Conservation (phyloP, 2,888 invertebrate genomes). For the Drosophila fungiperda region DNA sequence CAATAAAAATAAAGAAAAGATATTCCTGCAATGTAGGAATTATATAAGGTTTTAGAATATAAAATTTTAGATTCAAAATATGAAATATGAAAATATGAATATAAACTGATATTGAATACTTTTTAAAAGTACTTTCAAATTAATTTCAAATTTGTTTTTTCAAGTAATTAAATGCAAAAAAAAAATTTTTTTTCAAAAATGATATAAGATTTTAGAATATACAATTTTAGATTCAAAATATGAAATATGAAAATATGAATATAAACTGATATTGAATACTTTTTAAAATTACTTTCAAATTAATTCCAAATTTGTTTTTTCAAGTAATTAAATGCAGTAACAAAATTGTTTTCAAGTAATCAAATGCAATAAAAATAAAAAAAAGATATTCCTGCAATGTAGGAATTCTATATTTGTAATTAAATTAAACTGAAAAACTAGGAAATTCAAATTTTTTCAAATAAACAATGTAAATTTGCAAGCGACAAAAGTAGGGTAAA, state of each 20-base stretch:
- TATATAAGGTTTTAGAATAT: background rate
- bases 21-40: background rate
- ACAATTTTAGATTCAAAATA: background rate
- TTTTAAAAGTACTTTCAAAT: background rate
- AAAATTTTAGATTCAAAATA: background rate
- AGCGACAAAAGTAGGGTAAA: background rate
- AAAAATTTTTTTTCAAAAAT: too few relatives aligned
- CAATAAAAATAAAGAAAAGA: background rate
- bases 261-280: too few relatives aligned
- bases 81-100: too few relatives aligned
- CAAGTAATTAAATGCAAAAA: background rate
- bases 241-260: too few relatives aligned
- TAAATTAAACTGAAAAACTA: too few relatives aligned
- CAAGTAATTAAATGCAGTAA: background rate
- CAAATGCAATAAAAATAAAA: too few relatives aligned
- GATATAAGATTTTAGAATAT: background rate
- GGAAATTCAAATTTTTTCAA: too few relatives aligned
- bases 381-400: too few relatives aligned
- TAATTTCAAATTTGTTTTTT: background rate
- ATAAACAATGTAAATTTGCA: background rate
- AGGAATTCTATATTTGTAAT: too few relatives aligned
- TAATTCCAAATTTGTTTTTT: background rate
- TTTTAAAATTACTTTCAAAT: background rate
- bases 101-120: too few relatives aligned
- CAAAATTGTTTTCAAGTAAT: too few relatives aligned